These are phyloP conservation scores for Pachypeltis micranthus DNA, from an alignment of 1,140 invertebrate genomes.

Conservation along the genomic window DNA sequence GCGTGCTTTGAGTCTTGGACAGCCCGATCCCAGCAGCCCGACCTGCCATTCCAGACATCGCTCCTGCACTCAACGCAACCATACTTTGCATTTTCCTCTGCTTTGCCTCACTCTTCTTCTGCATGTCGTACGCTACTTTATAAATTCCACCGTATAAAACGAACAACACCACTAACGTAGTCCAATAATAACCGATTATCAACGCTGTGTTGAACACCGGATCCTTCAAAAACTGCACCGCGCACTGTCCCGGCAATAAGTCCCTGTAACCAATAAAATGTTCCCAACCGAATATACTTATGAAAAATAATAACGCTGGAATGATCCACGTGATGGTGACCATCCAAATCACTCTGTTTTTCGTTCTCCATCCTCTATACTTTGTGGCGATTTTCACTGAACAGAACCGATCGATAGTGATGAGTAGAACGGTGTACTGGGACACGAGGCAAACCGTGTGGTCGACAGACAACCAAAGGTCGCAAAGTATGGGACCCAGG, in stretches of 20 bases:
- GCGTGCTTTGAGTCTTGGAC: constrained; percentile 59
- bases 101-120: constrained; percentile 91
- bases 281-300: constrained; percentile 98
- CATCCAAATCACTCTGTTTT: constrained; percentile 82
- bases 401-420: constrained; percentile 97
- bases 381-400: constrained; percentile 97
- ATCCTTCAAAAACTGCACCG: constrained; percentile 96
- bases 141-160: constrained; percentile 96
- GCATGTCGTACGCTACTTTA: constrained; percentile 95
- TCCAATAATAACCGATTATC: constrained; percentile 97
- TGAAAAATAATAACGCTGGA: constrained; percentile 91
- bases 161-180: constrained; percentile 83
- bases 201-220: constrained; percentile 95
- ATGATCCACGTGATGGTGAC: constrained; percentile 97
- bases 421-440: constrained; percentile 96
- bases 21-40: constrained; percentile 73
- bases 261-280: constrained; percentile 89
- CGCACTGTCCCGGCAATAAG: constrained; percentile 76
- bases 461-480: constrained; percentile 97
- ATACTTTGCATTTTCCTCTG: constrained; percentile 88
- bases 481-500: constrained; percentile 88
- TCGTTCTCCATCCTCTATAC: constrained; percentile 94
- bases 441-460: constrained; percentile 98
- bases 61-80: constrained; percentile 75
- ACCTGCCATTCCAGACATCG: constrained; percentile 79